Conservation (phyloP, 2,113 vertebrate genomes). For the Mobula birostris region DNA sequence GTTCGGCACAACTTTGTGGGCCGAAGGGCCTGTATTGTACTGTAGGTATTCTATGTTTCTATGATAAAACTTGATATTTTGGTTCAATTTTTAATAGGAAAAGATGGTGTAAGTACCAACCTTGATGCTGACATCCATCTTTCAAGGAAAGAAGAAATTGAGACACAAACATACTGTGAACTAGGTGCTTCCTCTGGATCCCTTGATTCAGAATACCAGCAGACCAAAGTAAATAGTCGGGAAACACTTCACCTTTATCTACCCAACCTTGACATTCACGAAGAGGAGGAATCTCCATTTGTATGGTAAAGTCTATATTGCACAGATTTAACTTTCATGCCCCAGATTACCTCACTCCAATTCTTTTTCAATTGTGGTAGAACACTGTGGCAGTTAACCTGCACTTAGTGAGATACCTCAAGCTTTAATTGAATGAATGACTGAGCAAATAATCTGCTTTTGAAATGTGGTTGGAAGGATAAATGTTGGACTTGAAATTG, state of each 20-base stretch:
- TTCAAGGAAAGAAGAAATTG: conserved; percentile 1
- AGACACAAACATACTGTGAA: not conserved
- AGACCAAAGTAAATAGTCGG: not conserved
- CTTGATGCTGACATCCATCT: not conserved
- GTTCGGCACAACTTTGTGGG: too few species aligned
- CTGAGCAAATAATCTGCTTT: not conserved
- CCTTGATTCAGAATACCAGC: not conserved
- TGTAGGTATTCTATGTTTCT: too few species aligned
- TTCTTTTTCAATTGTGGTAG: not conserved
- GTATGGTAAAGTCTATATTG: not conserved
- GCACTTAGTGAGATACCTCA: not conserved
- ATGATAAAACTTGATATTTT: not conserved
- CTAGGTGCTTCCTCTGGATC: not conserved
- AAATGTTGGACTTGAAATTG: not conserved
- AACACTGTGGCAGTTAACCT: not conserved
- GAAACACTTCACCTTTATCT: conserved; percentile 52
- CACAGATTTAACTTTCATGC: not conserved
- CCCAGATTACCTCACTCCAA: not conserved
- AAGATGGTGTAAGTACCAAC: not conserved
- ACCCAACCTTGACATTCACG: conserved; percentile 43
- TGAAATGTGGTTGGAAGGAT: not conserved
- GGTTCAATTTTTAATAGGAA: conserved; percentile 25
- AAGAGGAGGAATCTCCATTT: conserved; percentile 42
- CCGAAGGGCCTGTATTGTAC: too few species aligned
- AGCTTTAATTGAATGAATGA: not conserved